These are phyloP conservation scores for Eretmocerus hayati DNA, from an alignment of 2,888 invertebrate genomes.

Conservation along the genomic window DNA sequence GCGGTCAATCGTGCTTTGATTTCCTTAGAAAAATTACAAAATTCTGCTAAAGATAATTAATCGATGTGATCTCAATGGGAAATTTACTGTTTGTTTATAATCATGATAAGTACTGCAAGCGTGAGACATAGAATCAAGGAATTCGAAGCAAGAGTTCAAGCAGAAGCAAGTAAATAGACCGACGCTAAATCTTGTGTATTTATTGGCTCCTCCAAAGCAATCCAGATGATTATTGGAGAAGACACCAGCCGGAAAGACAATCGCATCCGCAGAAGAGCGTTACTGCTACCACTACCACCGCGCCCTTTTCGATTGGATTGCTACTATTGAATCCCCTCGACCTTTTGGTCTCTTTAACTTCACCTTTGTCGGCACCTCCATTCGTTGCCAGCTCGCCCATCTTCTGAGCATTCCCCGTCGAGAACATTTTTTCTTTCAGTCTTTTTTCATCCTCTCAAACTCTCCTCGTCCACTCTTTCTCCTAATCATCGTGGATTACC, in stretches of 20 bases:
- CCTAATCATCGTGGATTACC: conserved; percentile 7
- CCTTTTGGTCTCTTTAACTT: not conserved
- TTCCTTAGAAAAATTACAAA: too few species aligned
- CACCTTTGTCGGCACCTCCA: not conserved
- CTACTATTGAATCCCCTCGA: conserved; percentile 20
- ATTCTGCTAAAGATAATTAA: too few species aligned
- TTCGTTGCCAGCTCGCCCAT: not conserved
- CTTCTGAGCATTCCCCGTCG: not conserved
- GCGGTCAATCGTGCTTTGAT: too few species aligned
- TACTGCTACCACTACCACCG: conserved; percentile 14
- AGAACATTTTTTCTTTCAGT: not conserved
- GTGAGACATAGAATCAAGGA: not conserved
- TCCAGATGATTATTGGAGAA: conserved; percentile 36
- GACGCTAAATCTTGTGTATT: conserved; percentile 39
- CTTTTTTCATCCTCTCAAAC: conserved; percentile 1
- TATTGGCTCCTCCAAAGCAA: conserved; percentile 34
- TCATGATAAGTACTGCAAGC: too few species aligned
- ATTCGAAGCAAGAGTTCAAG: not conserved
- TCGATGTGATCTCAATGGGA: too few species aligned
- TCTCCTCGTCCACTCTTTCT: not conserved
- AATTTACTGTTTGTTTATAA: too few species aligned
- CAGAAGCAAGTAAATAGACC: not conserved
- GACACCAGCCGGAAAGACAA: conserved; percentile 30
- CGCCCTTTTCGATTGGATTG: conserved; percentile 33
- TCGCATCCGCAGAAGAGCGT: too few species aligned